Base-by-base conservation (phyloP, 2,113 vertebrate species). In the Cyprinodon variegatus region DNA sequence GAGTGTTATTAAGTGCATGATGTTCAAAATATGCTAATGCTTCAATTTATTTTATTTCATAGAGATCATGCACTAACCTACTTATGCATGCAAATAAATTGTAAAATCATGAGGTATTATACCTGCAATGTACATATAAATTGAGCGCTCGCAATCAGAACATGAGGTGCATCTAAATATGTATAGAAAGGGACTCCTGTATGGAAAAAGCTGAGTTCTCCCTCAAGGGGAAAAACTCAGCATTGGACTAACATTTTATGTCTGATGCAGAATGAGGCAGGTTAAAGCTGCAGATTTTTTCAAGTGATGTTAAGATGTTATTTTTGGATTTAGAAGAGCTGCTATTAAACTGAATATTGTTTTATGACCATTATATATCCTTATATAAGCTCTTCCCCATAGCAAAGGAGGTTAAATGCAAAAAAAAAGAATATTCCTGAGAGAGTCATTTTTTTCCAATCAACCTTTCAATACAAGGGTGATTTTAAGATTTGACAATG, bases 131-230 rank as follows among this genome's bases (percentile, higher is more conserved):
- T 62, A 53, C 62, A 63, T 79, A 45, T 17, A 81, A 78, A 84
- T n/a, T 59, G 36, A 68, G 69, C 72, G 38, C 5, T 53, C 2
- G 45, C 14, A 69, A 74, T 64, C 63, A 66, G 38, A 76, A 66
- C 46, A 79, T 79, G 76, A 53, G 65, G 57, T 45, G 62, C 61
- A 3, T 66, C 69, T 83, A 48, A 77, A 81, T 89, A 82, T 76
- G 81, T 39, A 79, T 77, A 61, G 62, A 74, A 79, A 37, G 65
- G 17, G 65, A 70, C 22, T 60, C 1, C 53, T 67, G 7, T 53
- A 41, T 29, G 61, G 36, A 22, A 38, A 38, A 40, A 63, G 36
- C n/a, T 57, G 67, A 38, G 57, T 41, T 38, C 40, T 60, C 7
- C 68, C 29, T 60, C 46, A 63, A 46, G 9, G 62, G 50, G 60